Percentiles rank a stretch among this genome's conserved stretches.
These are phyloP conservation scores for Panulirus ornatus DNA, from an alignment of 1,140 invertebrate genomes.

Conservation along the genomic window DNA sequence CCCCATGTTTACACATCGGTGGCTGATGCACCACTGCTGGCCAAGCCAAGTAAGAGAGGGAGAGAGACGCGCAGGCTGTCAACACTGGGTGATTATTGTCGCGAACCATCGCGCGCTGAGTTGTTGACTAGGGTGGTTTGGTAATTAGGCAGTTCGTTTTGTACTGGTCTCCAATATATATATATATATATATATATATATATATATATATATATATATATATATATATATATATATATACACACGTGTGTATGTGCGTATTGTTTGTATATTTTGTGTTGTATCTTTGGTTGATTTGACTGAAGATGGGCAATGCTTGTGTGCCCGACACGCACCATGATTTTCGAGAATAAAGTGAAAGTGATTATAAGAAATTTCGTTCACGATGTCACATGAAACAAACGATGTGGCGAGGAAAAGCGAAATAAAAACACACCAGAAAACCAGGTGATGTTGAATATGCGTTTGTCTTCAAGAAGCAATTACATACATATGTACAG, in stretches of 20 bases:
- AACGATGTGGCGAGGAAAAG: not conserved
- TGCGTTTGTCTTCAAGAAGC: not conserved
- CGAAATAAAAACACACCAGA: not conserved
- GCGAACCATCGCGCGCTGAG: too few relatives aligned
- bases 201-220: conserved; percentile 52
- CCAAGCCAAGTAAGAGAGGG: too few relatives aligned
- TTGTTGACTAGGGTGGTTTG: too few relatives aligned
- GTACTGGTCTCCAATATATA: not conserved
- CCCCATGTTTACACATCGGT: too few relatives aligned
- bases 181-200: conserved; percentile 41
- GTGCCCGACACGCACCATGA: not conserved
- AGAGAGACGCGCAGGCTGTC: not conserved
- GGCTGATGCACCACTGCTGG: too few relatives aligned
- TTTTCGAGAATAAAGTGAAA: not conserved
- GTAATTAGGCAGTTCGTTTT: not conserved
- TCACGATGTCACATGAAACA: not conserved
- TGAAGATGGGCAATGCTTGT: too few relatives aligned
- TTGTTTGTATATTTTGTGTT: too few relatives aligned
- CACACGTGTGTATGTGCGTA: not conserved
- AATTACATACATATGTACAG: not conserved
- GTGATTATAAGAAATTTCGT: not conserved
- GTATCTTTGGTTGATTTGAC: too few relatives aligned
- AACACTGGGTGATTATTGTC: too few relatives aligned
- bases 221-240: conserved; percentile 40
- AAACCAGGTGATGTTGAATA: not conserved